phyloP scores from a whole-genome alignment of 35 echinoderm and acorn worm genomes.

The Stichopus chloronotus region DNA sequence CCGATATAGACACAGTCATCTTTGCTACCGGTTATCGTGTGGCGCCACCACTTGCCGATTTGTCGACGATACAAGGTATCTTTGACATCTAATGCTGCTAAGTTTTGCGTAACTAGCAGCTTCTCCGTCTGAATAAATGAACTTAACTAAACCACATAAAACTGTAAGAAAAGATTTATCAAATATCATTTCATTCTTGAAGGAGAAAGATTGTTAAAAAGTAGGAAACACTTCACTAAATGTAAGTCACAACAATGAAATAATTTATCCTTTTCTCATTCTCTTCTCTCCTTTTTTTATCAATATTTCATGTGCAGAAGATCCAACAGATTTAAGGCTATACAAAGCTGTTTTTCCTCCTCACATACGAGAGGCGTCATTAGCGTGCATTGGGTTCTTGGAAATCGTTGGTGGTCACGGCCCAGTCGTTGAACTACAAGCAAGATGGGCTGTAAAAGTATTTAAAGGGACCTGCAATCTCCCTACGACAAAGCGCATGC shows the following conservation, averaged over 20 bases:
- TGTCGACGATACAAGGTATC: constrained; percentile 66
- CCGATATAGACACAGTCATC: constrained; percentile 73
- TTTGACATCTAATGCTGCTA: too few species aligned
- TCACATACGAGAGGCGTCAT: not conserved
- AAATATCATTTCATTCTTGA: not conserved
- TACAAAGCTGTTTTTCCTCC: constrained; percentile 11
- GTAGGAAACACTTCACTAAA: too few species aligned
- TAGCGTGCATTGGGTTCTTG: not conserved
- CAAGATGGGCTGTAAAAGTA: not conserved
- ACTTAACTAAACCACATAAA: not conserved
- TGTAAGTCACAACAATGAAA: too few species aligned
- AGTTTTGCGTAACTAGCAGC: too few species aligned
- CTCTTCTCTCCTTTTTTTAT: too few species aligned
- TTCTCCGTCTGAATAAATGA: not conserved
- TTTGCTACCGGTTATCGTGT: constrained; percentile 79
- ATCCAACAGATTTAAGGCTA: not conserved
- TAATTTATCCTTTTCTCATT: too few species aligned
- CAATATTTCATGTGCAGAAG: not conserved
- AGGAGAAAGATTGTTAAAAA: too few species aligned
- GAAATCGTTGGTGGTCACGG: not conserved
- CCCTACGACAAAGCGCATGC: not conserved
- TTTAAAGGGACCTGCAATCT: not conserved
- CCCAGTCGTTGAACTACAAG: not conserved
- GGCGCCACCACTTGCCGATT: constrained; percentile 47
- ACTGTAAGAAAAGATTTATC: not conserved